Conservation (phyloP, 2,113 vertebrate species). For the Leptobrachium ailaonicum region DNA sequence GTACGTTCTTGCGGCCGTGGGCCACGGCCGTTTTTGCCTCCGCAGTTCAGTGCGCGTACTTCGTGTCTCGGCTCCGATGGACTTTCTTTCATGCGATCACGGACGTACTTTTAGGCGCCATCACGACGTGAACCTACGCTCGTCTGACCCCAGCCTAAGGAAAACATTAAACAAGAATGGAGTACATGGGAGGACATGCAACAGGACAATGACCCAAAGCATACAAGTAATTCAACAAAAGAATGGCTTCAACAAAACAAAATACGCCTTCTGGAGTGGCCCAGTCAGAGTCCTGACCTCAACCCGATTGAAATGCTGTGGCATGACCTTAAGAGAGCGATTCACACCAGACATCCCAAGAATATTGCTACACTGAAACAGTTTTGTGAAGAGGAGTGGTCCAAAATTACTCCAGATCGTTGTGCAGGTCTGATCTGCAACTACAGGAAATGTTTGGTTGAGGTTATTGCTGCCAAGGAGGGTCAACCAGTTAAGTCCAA, state of each 20-base stretch:
- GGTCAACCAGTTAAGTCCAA: neutral
- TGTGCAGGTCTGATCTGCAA: neutral
- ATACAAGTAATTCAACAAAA: neutral
- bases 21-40: too few relatives aligned
- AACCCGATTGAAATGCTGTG: neutral
- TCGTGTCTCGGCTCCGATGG: too few relatives aligned
- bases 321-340: neutral
- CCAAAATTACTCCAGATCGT: neutral
- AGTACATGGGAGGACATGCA: neutral
- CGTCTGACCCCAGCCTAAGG: too few relatives aligned
- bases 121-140: too few relatives aligned
- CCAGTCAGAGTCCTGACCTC: slow-evolving; percentile 6
- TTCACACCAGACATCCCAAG: neutral
- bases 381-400: neutral
- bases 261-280: neutral
- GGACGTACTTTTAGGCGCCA: too few relatives aligned
- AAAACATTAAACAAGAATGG: too few relatives aligned
- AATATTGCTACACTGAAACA: neutral
- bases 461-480: neutral
- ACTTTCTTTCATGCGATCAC: too few relatives aligned
- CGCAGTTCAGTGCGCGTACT: too few relatives aligned
- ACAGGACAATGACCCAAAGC: neutral
- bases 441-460: neutral
- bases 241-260: neutral
- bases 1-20: too few relatives aligned